A percentile compares a stretch with the other conserved stretches of the same genome.
Conservation (phyloP, 2,113 vertebrate species). For the Callopanchax toddi region DNA sequence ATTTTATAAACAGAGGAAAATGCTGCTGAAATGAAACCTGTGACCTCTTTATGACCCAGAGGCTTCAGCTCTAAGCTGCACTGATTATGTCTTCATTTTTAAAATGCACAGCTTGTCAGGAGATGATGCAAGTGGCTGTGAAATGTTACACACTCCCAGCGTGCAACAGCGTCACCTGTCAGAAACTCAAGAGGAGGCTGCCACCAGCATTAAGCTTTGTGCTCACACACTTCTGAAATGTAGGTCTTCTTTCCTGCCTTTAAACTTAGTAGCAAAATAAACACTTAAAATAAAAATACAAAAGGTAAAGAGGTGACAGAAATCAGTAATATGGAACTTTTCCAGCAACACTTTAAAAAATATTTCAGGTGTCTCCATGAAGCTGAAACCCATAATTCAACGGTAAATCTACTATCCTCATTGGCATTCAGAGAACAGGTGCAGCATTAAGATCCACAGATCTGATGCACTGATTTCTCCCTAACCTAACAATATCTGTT, state of each 20-base stretch:
- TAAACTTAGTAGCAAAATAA: conserved; percentile 45
- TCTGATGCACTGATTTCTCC: conserved; percentile 19
- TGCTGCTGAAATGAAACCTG: conserved; percentile 20
- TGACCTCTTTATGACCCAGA: conserved; percentile 53
- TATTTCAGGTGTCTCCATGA: conserved; percentile 19
- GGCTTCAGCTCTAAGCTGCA: conserved; percentile 34
- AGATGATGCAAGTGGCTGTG: conserved; percentile 52
- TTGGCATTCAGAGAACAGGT: conserved; percentile 42
- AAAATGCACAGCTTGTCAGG: conserved; percentile 43
- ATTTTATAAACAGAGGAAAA: background rate
- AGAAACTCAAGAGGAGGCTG: conserved; percentile 49
- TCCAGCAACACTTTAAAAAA: conserved; percentile 34
- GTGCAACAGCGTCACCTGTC: conserved; percentile 53
- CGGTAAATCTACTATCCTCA: conserved; percentile 36
- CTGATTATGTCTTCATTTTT: conserved; percentile 56
- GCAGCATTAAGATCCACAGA: conserved; percentile 49
- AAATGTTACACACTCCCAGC: conserved; percentile 44
- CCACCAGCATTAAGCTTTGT: conserved; percentile 32
- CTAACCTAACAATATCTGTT: conserved; percentile 16
- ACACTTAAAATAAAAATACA: conserved; percentile 46
- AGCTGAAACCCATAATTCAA: conserved; percentile 49
- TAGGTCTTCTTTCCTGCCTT: conserved; percentile 19
- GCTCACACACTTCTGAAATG: conserved; percentile 45
- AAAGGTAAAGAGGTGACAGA: conserved; percentile 13
- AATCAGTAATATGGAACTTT: conserved; percentile 23